Conservation (phyloP, 1,140 invertebrate species). For the Littorina saxatilis region DNA sequence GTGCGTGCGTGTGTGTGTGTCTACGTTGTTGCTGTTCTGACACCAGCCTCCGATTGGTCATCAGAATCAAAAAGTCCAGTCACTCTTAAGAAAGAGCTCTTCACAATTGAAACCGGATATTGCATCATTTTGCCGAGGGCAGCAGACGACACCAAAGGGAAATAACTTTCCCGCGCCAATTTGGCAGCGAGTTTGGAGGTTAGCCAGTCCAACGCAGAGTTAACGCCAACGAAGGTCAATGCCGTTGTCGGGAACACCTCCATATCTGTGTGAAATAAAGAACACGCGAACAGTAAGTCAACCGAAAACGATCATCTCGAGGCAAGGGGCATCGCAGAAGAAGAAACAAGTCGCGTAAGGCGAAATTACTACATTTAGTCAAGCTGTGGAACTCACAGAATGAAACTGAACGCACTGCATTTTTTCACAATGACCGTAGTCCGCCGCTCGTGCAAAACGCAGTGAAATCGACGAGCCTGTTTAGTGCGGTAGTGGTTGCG, state of each 20-base stretch:
- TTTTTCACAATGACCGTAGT: not conserved
- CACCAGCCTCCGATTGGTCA: too few relatives aligned
- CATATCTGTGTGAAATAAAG: not conserved
- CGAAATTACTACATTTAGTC: too few relatives aligned
- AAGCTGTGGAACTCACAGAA: too few relatives aligned
- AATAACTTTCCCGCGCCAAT: not conserved
- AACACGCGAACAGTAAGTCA: not conserved
- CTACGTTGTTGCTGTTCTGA: too few relatives aligned
- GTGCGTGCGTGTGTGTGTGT: too few relatives aligned
- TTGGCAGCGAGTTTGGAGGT: not conserved
- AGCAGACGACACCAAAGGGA: not conserved
- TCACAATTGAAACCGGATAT: slow-evolving; percentile 11
- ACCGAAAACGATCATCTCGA: not conserved
- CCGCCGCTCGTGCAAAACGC: not conserved
- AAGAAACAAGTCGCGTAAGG: too few relatives aligned
- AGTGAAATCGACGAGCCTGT: too few relatives aligned
- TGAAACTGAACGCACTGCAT: too few relatives aligned
- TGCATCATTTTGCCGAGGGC: not conserved
- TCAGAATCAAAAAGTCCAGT: not conserved
- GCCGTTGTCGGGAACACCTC: slow-evolving; percentile 13
- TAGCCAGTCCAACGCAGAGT: slow-evolving; percentile 18
- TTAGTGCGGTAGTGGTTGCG: not conserved
- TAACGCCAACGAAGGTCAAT: not conserved
- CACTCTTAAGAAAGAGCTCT: slow-evolving; percentile 8
- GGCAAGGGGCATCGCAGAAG: not conserved